Evolutionary conservation across 2,888 invertebrate species (phyloP).

Genomic region (Eupithecia pulchellata): DNA sequence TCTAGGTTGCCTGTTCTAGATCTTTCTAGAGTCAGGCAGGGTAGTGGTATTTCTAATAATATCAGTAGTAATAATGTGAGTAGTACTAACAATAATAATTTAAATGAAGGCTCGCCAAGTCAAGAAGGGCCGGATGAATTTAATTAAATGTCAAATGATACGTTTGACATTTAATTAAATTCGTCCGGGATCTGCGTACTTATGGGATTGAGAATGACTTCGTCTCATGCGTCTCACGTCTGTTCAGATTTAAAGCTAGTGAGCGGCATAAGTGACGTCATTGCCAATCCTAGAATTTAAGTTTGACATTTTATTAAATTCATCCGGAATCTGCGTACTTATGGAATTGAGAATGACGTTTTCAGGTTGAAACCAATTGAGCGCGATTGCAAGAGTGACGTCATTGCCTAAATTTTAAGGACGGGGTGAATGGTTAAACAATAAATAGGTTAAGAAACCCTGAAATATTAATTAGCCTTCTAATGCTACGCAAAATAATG

Average conservation of each 20-base stretch:
- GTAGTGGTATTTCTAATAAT: conserved; percentile 26
- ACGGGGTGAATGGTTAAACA: not conserved
- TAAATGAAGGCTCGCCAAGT: conserved; percentile 2
- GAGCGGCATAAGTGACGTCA: too few species aligned
- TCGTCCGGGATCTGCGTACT: too few species aligned
- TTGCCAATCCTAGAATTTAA: too few species aligned
- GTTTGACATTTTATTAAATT: too few species aligned
- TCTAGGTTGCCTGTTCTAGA: conserved; percentile 66
- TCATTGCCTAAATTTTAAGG: too few species aligned
- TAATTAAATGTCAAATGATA: not conserved
- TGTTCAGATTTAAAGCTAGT: too few species aligned
- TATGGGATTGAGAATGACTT: not conserved
- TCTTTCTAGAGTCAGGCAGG: conserved; percentile 57
- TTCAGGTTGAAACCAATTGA: too few species aligned
- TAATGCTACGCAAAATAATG: not conserved
- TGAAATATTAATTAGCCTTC: not conserved
- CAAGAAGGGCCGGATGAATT: conserved; percentile 18
- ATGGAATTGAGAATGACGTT: too few species aligned
- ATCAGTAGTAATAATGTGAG: not conserved
- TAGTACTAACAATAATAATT: not conserved
- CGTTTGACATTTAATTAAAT: too few species aligned
- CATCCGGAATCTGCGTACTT: too few species aligned
- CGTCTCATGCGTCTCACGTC: too few species aligned
- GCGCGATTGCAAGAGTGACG: too few species aligned
- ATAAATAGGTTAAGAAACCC: not conserved